phyloP scores from a whole-genome alignment of 1,140 invertebrate species.

The Rhyzopertha dominica region DNA sequence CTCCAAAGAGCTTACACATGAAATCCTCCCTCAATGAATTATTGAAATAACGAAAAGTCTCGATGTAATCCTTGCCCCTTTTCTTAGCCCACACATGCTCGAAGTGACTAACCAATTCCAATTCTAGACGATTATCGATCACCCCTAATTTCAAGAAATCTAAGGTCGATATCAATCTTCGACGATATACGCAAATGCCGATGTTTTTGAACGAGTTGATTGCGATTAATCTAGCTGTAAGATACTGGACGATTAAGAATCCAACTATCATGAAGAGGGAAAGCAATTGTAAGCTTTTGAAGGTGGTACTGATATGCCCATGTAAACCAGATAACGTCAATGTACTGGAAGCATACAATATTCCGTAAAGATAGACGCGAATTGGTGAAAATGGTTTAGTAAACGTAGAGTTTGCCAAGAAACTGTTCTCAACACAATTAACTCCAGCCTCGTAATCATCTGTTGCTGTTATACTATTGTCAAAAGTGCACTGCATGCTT shows the following conservation, averaged over 20 bases:
- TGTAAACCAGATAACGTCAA: no score
- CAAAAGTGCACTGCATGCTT: no score
- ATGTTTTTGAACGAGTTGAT: slow-evolving; percentile 18
- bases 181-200: slow-evolving; percentile 21
- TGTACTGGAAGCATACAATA: no score
- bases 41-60: slow-evolving; percentile 17
- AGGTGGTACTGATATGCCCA: no score
- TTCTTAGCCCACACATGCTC: slow-evolving; percentile 27
- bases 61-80: slow-evolving; percentile 17
- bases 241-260: slow-evolving; percentile 7
- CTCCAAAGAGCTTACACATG: slow-evolving; percentile 21
- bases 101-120: slow-evolving; percentile 25
- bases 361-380: no score
- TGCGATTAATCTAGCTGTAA: slow-evolving; percentile 9
- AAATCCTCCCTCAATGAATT: slow-evolving; percentile 20
- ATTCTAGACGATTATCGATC: slow-evolving; percentile 19
- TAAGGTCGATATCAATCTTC: slow-evolving; percentile 21
- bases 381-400: no score
- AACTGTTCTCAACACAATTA: no score
- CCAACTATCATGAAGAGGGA: slow-evolving; percentile 4
- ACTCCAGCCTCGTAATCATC: no score
- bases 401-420: no score
- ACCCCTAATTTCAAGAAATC: slow-evolving; percentile 18
- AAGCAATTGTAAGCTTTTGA: no score
- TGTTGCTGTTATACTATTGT: no score